A percentile compares a stretch with the other conserved stretches of the same genome.
phyloP scores from a whole-genome alignment of 2,113 vertebrate species.

The Edolisoma coerulescens region DNA sequence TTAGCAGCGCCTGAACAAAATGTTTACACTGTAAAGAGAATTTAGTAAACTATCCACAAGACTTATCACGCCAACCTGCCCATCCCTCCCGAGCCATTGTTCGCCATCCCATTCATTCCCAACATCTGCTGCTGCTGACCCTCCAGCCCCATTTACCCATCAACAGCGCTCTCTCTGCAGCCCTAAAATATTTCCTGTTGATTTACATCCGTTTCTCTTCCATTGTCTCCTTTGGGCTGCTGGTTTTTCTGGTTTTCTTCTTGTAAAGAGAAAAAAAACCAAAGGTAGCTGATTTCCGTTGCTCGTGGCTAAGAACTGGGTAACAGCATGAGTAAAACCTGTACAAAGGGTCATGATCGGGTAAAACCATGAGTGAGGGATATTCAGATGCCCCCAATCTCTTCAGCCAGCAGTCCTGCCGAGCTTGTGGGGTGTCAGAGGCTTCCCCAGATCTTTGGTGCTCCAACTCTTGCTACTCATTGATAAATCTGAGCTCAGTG shows the following conservation, averaged over 20 bases:
- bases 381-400: background rate
- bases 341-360: background rate
- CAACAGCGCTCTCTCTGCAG: background rate
- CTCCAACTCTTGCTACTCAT: background rate
- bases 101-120: background rate
- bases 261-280: background rate
- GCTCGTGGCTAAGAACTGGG: background rate
- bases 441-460: background rate
- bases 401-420: background rate
- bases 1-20: slow-evolving; percentile 24
- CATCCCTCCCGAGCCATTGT: background rate
- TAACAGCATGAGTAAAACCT: background rate
- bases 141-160: background rate
- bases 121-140: background rate
- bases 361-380: background rate
- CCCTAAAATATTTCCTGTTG: background rate
- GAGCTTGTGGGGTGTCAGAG: background rate
- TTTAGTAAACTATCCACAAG: background rate
- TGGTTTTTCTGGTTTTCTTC: background rate
- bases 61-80: background rate
- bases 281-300: background rate
- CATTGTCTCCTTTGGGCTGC: background rate
- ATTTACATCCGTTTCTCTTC: background rate
- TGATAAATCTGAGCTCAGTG: background rate
- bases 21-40: slow-evolving; percentile 18